These are phyloP conservation scores for Argyra leucocephala DNA, from an alignment of 2,888 invertebrate genomes.

Conservation along the genomic window DNA sequence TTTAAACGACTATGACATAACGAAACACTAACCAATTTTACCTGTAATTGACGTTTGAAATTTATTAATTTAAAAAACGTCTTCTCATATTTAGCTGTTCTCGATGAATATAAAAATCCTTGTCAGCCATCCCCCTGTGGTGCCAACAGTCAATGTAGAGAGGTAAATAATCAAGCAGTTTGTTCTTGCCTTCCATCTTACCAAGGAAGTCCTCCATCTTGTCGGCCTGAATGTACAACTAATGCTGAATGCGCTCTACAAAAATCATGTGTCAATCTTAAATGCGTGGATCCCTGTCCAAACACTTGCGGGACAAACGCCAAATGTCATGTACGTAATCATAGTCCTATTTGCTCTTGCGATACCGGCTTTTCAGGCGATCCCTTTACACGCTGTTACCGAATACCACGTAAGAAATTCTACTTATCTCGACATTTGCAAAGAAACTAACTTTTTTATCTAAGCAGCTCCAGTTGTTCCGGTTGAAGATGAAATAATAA, in stretches of 20 bases:
- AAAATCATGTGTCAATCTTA: constrained; percentile 60
- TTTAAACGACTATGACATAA: constrained; percentile 15
- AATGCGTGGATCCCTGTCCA: constrained; percentile 65
- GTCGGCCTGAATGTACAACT: constrained; percentile 63
- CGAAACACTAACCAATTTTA: constrained; percentile 18
- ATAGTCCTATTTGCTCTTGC: constrained; percentile 71
- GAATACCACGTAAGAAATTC: constrained; percentile 44
- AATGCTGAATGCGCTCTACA: constrained; percentile 60
- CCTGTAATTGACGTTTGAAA: not conserved
- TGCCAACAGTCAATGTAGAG: constrained; percentile 65
- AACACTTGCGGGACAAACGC: constrained; percentile 65
- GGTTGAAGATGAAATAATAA: constrained; percentile 29
- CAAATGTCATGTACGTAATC: constrained; percentile 63
- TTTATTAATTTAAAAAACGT: not conserved
- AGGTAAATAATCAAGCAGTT: constrained; percentile 55
- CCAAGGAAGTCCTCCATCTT: constrained; percentile 58
- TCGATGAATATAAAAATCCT: constrained; percentile 43
- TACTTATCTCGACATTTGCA: not conserved
- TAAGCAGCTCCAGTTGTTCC: constrained; percentile 29
- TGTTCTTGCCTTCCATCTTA: constrained; percentile 63
- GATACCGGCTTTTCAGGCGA: constrained; percentile 58
- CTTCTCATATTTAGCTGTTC: constrained; percentile 40
- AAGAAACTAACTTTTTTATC: not conserved
- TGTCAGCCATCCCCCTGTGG: constrained; percentile 58
- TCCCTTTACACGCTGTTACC: constrained; percentile 60